Base-by-base conservation (phyloP, 2,888 invertebrate genomes). In the Pollenia angustigena region DNA sequence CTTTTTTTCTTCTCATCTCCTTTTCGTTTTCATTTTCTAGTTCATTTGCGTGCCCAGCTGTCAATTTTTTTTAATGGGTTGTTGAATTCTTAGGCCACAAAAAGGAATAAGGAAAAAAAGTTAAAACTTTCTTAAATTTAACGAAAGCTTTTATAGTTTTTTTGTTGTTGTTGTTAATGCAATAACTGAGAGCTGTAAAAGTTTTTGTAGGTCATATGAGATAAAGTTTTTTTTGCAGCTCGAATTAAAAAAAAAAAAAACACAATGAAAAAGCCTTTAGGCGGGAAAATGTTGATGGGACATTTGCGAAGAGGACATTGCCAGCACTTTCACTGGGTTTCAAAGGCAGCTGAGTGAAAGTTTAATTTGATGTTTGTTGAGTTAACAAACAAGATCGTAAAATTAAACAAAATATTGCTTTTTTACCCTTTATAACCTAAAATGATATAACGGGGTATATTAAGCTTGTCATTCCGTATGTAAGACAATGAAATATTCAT, bases 131-230 rank as follows among this genome's bases (percentile, higher is more conserved):
- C 9, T 12, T 1, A n/a, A 60, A 48, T 71, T 64, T 76, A 72
- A 76, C 52, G 68, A 87, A 84, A 87, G 81, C 76, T 84, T 84
- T 78, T 46, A 40, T 46, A 44, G 0, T 4, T 46, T 23, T n/a
- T 52, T 12, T 54, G 32, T 40, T 23, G 2, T 6, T 32, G n/a
- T 32, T 32, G 32, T 32, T 32, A 6, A 6, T 32, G 6, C 32
- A 32, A 32, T 32, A 32, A 12, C 4, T 16, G 60, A 62, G 60
- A 62, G 60, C 54, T 50, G 23, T 12, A 10, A 66, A 44, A 68
- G 40, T n/a, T 56, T 79, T 69, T 79, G 40, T 81, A 64, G 75
- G 86, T 66, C 79, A 82, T 54, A 48, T 74, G 42, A 72, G 54
- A 32, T 50, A 32, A 71, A 56, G n/a, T 6, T 52, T n/a, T 9